Evolutionary conservation across 2,888 invertebrate species (phyloP).

Genomic region (Lycophotia porphyrea): DNA sequence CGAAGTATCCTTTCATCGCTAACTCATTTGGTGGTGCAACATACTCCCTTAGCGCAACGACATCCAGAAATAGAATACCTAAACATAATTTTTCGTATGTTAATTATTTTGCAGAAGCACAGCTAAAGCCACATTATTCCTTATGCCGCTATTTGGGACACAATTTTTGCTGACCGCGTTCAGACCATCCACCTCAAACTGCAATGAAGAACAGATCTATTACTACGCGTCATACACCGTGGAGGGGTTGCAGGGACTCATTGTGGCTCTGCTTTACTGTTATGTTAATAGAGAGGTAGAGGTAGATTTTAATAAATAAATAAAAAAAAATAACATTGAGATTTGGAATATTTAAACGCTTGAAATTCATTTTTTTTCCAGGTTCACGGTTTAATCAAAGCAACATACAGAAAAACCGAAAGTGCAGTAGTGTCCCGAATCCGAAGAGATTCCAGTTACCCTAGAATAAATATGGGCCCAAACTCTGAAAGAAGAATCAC

Average conservation of each 20-base stretch:
- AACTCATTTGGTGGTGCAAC: not conserved
- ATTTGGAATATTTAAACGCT: not conserved
- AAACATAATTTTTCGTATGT: not conserved
- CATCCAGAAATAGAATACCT: not conserved
- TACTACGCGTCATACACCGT: constrained; percentile 90
- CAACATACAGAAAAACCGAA: constrained; percentile 86
- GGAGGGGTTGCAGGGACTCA: constrained; percentile 91
- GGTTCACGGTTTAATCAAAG: constrained; percentile 84
- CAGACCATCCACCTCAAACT: constrained; percentile 87
- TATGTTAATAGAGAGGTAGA: constrained; percentile 92
- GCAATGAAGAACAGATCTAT: constrained; percentile 89
- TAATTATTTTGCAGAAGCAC: constrained; percentile 87
- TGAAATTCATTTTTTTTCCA: constrained; percentile 61
- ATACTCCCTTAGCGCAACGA: not conserved
- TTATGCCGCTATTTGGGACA: constrained; percentile 93
- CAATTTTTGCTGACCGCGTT: constrained; percentile 92
- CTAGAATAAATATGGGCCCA: constrained; percentile 74
- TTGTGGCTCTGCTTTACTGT: constrained; percentile 92
- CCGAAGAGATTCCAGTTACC: constrained; percentile 75
- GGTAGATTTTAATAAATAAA: not conserved
- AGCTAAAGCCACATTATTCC: constrained; percentile 91
- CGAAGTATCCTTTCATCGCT: not conserved
- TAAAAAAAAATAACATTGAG: not conserved
- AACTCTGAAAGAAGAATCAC: constrained; percentile 81
- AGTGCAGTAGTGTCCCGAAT: constrained; percentile 82